Base-by-base conservation (phyloP, 2,113 vertebrate genomes). In the Casuarius casuarius region DNA sequence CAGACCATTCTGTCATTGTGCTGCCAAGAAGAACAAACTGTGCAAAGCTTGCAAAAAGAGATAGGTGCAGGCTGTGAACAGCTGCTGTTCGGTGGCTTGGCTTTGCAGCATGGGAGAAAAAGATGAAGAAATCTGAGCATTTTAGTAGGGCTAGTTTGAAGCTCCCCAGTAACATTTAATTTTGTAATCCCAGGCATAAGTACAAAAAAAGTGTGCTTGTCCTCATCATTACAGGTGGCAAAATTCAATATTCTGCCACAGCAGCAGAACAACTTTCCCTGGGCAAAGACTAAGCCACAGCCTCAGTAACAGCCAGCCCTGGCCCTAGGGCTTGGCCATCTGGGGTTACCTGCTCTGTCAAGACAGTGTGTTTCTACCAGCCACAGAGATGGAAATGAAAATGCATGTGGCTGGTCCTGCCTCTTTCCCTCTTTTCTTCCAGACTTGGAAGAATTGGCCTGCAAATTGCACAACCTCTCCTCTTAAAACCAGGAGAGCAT, bases 361-460 rank as follows among this genome's bases (percentile, higher is more conserved):
- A 73, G 7, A 49, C 9, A 8, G 6, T 18, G 6, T 6, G 20
- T 72, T 79, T 76, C 68, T 76, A 12, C 8, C 35, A 80, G 77
- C 33, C 38, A n/a, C 0, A 0, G 4, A 33, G 73, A 74, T 31
- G 16, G 63, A 11, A 65, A n/a, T 4, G 44, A 77, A 81, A 65
- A 44, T n/a, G 77, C 0, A 0, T 7, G 40, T 25, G 49, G 20
- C 62, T 4, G 4, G 16, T 29, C 65, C 44, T 59, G 33, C 35
- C 46, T 59, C 56, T 73, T 59, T 9, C 12, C 21, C 40, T 29
- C 1, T 35, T 71, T 52, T 31, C 35, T 92, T 28, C 1, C 6
- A 70, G 58, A n/a, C n/a, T 76, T 29, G 17, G 29, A 31, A 33
- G 56, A 33, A 59, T 8, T 5, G 4, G 38, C 35, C 67, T 51